Base-by-base conservation (phyloP, 1,140 invertebrate species). In the Leptinotarsa defecta region DNA sequence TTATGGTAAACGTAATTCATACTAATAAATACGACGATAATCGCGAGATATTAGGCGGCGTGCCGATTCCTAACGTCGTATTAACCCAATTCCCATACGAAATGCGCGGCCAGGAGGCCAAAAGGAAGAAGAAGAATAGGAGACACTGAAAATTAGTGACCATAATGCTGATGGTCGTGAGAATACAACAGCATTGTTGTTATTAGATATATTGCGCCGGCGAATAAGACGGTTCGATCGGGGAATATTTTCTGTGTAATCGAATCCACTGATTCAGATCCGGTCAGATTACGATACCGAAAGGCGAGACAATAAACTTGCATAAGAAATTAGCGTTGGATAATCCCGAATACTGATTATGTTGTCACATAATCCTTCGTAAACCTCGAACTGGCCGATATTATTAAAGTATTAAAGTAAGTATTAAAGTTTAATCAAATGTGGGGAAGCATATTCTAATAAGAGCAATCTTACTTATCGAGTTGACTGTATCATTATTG, bases 111-210 rank as follows among this genome's bases (percentile, higher is more conserved):
- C 52, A 57, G 52, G 52, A 57, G 52, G 52, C 52, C 52, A 57
- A 57, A 57, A 57, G 15, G 52, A 19, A 57, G n/a, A 57, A 57
- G 52, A 57, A 57, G 52, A 65, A 65, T 22, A 65, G 64, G 64
- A 65, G 64, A 65, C 64, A 65, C 27, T 34, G 22, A 34, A 65
- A 65, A 70, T 70, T 70, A 70, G 68, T 49, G 68, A 48, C 68
- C 34, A 20, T 49, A 49, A 70, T 70, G 68, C 27, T 65, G 64
- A 48, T 49, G 48, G 68, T 49, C 68, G 68, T 70, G 68, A 70
- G 68, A 70, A 70, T 49, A 70, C 34, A 24, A 48, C 68, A 13
- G 68, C 68, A 70, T 70, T 76, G 75, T 76, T 69, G 64, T 71
- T 65, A 65, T 65, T 65, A 65, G 64, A 65, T 65, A 65, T 65